These are phyloP conservation scores for Plodia interpunctella DNA, from an alignment of 1,140 invertebrate species.

Conservation along the genomic window DNA sequence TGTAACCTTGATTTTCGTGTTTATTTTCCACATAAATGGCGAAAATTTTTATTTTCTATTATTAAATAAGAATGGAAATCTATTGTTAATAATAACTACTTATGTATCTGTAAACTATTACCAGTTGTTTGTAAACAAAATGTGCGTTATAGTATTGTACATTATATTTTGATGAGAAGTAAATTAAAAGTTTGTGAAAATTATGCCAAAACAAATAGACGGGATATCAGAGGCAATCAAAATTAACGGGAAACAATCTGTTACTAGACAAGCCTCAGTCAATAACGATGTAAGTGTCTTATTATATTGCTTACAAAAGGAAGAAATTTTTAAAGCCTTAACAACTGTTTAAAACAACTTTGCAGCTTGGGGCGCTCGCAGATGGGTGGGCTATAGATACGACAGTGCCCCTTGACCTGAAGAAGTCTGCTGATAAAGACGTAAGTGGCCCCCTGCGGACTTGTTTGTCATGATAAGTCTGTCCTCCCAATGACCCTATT, in stretches of 20 bases:
- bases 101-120: background rate
- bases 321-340: background rate
- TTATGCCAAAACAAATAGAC: slow-evolving; percentile 1
- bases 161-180: background rate
- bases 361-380: slow-evolving; percentile 33
- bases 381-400: slow-evolving; percentile 72
- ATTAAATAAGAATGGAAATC: background rate
- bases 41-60: background rate
- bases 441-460: slow-evolving; percentile 69
- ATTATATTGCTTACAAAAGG: background rate
- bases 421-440: slow-evolving; percentile 55
- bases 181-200: background rate
- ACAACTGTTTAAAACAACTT: background rate
- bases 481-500: slow-evolving; percentile 45
- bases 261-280: background rate
- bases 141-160: background rate
- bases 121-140: background rate
- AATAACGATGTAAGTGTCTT: background rate
- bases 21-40: background rate
- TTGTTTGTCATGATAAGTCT: slow-evolving; percentile 62
- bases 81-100: background rate
- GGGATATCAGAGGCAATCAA: background rate
- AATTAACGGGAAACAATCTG: background rate
- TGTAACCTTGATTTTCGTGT: background rate
- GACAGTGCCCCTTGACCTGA: slow-evolving; percentile 58